Base-by-base conservation (phyloP, 2,113 vertebrate species). In the Microcebus ravelobensis region DNA sequence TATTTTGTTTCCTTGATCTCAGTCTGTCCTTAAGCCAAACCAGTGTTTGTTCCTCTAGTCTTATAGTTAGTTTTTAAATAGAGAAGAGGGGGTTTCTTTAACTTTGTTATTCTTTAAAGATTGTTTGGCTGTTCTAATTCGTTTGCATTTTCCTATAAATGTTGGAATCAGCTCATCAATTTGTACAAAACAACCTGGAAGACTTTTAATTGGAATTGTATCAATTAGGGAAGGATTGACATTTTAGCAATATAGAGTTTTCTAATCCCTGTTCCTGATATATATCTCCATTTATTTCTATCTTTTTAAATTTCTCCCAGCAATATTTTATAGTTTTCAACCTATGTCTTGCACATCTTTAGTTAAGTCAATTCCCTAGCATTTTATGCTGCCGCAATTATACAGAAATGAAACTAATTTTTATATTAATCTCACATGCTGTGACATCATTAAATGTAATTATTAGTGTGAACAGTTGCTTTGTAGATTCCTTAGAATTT, bases 11-110 rank as follows among this genome's bases (percentile, higher is more conserved):
- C 71, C 42, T 83, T 88, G 83, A 27, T 52, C 36, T 67, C 29
- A 74, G 21, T 61, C 68, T 84, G 15, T 87, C 61, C 42, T 55
- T 79, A 92, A 71, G 25, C 25, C 14, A 39, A 68, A 87, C 50
- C 27, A 77, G 31, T 39, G 14, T 65, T 57, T 13, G 55, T 39
- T 91, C 9, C 84, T 61, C 1, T 63, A 52, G n/a, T n/a, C 65
- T 73, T 83, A 79, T 45, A 67, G 25, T 84, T 73, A 59, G 36
- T 74, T 81, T 90, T 90, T 55, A 68, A 94, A 92, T 88, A 89
- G 36, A 84, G n/a, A n/a, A 74, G 29, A 23, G 9, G 52, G 23
- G n/a, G 20, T 65, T 82, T 82, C 29, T 85, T 50, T 65, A 76
- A 55, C 23, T 61, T 61, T 5, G 3, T 73, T 74, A 81, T 85